Conservation (phyloP, 1,140 invertebrate species). For the Paracyclopina nana region DNA sequence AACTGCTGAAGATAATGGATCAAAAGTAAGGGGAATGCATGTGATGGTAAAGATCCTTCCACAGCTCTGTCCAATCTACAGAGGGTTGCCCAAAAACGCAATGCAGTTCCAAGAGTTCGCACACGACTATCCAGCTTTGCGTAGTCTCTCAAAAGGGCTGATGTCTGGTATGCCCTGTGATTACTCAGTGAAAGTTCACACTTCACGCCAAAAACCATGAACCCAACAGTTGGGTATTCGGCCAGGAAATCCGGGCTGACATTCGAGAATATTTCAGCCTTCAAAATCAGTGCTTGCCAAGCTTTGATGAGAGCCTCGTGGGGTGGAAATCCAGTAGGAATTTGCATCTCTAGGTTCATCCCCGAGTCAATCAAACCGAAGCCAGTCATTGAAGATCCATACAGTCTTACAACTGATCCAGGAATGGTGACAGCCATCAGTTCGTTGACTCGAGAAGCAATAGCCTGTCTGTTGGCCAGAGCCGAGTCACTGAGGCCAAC, state of each 20-base stretch:
- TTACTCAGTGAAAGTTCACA: slow-evolving; percentile 23
- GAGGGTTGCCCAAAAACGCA: slow-evolving; percentile 26
- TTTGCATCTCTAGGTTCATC: slow-evolving; percentile 25
- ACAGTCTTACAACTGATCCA: slow-evolving; percentile 20
- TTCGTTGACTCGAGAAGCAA: not conserved
- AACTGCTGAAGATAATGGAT: slow-evolving; percentile 26
- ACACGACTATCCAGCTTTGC: slow-evolving; percentile 23
- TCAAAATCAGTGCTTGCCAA: not conserved
- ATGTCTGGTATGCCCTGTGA: slow-evolving; percentile 22
- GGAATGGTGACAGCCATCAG: slow-evolving; percentile 15
- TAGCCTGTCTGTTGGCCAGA: not conserved
- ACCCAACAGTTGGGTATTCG: slow-evolving; percentile 24
- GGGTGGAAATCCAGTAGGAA: slow-evolving; percentile 19
- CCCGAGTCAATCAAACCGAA: slow-evolving; percentile 24
- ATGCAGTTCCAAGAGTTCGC: slow-evolving; percentile 21
- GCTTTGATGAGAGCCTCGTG: not conserved
- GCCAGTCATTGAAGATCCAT: slow-evolving; percentile 24
- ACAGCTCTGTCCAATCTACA: slow-evolving; percentile 25
- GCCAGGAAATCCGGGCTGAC: slow-evolving; percentile 25
- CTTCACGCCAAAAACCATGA: slow-evolving; percentile 19
- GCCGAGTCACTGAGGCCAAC: slow-evolving; percentile 20
- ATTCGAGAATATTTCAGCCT: slow-evolving; percentile 19
- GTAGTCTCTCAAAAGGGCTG: slow-evolving; percentile 23
- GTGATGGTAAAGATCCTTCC: slow-evolving; percentile 25
- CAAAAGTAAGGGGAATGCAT: slow-evolving; percentile 24